These are phyloP conservation scores for Mugil cephalus DNA, from an alignment of 2,113 vertebrate species.

Conservation along the genomic window DNA sequence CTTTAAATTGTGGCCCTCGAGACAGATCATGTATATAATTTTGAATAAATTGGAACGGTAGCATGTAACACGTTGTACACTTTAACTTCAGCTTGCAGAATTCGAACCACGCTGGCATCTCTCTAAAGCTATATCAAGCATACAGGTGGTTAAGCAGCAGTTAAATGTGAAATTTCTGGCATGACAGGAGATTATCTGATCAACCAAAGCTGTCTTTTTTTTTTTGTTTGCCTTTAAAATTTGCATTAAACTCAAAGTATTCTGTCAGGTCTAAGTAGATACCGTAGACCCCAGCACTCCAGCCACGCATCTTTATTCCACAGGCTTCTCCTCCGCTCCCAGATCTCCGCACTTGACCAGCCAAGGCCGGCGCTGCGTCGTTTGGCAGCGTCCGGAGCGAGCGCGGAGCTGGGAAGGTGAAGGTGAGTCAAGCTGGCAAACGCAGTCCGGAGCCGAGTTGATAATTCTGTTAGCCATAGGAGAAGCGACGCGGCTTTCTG, in stretches of 20 bases:
- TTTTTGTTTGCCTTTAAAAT: slow-evolving; percentile 27
- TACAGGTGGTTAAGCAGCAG: no score
- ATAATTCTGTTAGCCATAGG: slow-evolving; percentile 70
- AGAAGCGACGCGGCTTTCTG: slow-evolving; percentile 22
- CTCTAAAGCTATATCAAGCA: no score
- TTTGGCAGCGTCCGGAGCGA: slow-evolving; percentile 19
- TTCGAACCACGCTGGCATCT: no score
- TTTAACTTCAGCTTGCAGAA: no score
- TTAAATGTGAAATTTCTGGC: no score
- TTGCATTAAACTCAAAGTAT: slow-evolving; percentile 26
- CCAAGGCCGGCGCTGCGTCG: slow-evolving; percentile 15
- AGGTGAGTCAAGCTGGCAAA: slow-evolving; percentile 56
- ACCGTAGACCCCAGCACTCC: slow-evolving; percentile 24
- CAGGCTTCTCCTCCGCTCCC: slow-evolving; percentile 25
- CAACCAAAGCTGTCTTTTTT: not conserved
- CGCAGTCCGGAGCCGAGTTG: slow-evolving; percentile 38
- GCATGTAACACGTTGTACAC: no score
- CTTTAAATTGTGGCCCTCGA: no score
- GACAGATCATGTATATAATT: no score
- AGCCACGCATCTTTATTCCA: slow-evolving; percentile 57
- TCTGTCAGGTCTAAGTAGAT: slow-evolving; percentile 27
- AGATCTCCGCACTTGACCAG: slow-evolving; percentile 34
- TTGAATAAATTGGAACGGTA: no score
- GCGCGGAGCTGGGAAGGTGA: slow-evolving; percentile 29
- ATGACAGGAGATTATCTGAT: not conserved